Evolutionary conservation across 2,113 vertebrate genomes (phyloP).

Genomic region (Merops nubicus): DNA sequence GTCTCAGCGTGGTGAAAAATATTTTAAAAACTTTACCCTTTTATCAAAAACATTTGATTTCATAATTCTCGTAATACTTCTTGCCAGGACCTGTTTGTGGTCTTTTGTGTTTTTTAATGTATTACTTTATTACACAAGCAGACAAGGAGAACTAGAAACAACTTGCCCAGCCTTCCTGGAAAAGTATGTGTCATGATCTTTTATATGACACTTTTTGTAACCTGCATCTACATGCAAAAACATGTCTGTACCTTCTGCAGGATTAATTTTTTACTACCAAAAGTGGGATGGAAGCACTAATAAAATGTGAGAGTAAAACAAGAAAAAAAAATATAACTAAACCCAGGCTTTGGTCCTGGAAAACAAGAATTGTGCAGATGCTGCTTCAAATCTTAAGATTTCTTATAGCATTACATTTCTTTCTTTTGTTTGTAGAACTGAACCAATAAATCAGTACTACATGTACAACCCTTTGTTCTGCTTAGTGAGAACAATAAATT

Average conservation of each 20-base stretch:
- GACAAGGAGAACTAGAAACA: not conserved
- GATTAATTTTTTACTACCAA: not conserved
- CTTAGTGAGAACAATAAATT: not conserved
- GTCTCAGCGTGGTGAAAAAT: not conserved
- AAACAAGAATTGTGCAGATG: not conserved
- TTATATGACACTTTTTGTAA: not conserved
- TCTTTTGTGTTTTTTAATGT: not conserved
- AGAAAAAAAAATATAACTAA: not conserved
- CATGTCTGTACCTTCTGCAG: not conserved
- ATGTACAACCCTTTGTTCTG: not conserved
- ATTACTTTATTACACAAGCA: not conserved
- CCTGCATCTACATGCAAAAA: not conserved
- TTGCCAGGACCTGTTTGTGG: not conserved
- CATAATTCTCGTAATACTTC: not conserved
- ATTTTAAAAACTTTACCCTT: not conserved
- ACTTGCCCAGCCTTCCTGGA: not conserved
- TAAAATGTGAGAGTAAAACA: not conserved
- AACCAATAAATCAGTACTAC: not conserved
- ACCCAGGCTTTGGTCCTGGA: not conserved
- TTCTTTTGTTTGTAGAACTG: not conserved
- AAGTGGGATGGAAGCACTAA: not conserved
- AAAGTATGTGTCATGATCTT: not conserved
- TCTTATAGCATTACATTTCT: not conserved
- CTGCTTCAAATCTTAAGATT: not conserved
- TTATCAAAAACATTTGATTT: not conserved